A percentile compares a stretch with the other conserved stretches of the same genome.
phyloP scores from a whole-genome alignment of 37 sponge, comb jelly and placozoan genomes.

The Spongia lamella region DNA sequence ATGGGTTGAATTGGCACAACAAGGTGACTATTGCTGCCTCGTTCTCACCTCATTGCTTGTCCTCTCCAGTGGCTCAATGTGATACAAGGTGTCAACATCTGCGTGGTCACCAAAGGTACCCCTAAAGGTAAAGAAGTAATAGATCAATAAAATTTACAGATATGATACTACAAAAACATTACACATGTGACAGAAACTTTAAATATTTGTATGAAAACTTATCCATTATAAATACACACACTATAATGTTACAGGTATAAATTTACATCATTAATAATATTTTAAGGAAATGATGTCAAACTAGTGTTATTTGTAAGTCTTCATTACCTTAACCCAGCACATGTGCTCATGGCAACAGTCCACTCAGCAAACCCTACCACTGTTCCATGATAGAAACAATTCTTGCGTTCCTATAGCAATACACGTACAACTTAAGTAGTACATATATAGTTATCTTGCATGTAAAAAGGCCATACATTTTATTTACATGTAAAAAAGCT shows the following conservation, averaged over 20 bases:
- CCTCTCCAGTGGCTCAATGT: conserved; percentile 59
- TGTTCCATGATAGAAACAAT: conserved; percentile 81
- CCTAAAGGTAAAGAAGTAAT: conserved; percentile 15
- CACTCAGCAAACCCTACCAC: conserved; percentile 62
- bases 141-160: too few relatives aligned
- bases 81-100: conserved; percentile 21
- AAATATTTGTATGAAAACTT: too few relatives aligned
- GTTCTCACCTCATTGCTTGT: background rate
- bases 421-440: background rate
- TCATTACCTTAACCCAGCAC: conserved; percentile 57
- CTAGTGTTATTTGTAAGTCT: background rate
- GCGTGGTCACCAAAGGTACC: conserved; percentile 65
- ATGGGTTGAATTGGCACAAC: background rate
- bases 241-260: too few relatives aligned
- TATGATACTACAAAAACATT: too few relatives aligned
- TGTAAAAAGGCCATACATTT: background rate
- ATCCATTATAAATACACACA: too few relatives aligned
- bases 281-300: too few relatives aligned
- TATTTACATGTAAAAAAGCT: background rate
- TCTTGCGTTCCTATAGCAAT: conserved; percentile 40
- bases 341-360: conserved; percentile 62
- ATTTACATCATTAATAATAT: too few relatives aligned
- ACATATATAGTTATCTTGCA: background rate
- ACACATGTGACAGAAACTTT: too few relatives aligned
- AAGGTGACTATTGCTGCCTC: background rate